A percentile compares a stretch with the other conserved stretches of the same genome.
These are phyloP conservation scores for Orius insidiosus DNA, from an alignment of 1,140 invertebrate species.

Conservation along the genomic window DNA sequence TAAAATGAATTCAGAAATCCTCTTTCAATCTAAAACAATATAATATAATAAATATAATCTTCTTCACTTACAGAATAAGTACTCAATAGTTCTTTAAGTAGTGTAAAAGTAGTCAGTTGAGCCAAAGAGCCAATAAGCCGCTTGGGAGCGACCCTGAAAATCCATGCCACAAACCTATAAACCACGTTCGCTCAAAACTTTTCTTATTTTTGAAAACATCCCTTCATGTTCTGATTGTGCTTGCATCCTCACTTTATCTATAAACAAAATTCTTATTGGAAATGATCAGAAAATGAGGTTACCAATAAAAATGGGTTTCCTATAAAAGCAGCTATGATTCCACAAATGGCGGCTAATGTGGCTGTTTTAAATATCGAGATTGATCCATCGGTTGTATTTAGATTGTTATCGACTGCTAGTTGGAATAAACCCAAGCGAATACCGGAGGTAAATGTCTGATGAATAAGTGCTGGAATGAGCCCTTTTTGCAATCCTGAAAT, in stretches of 20 bases:
- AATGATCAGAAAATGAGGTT: constrained; percentile 19
- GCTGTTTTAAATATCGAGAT: constrained; percentile 11
- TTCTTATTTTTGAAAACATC: constrained; percentile 32
- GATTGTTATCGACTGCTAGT: constrained; percentile 13
- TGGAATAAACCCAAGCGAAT: constrained; percentile 56
- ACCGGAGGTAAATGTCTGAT: constrained; percentile 51
- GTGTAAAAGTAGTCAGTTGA: constrained; percentile 66
- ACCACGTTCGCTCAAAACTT: too few relatives aligned
- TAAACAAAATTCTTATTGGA: constrained; percentile 11
- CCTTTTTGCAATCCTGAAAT: constrained; percentile 57
- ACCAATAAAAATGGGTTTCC: constrained; percentile 70
- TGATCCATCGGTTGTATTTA: constrained; percentile 11
- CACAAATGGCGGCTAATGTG: constrained; percentile 27
- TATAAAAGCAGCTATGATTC: constrained; percentile 51
- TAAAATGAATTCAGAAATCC: constrained; percentile 45
- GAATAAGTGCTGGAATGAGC: constrained; percentile 58
- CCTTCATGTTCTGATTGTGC: constrained; percentile 62
- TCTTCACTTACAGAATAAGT: constrained; percentile 28
- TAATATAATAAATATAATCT: neutral
- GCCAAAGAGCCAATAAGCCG: constrained; percentile 66
- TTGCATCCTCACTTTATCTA: constrained; percentile 81
- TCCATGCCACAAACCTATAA: constrained; percentile 53
- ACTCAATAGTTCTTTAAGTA: constrained; percentile 41
- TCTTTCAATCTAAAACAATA: constrained; percentile 1
- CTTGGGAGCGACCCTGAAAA: constrained; percentile 54